A percentile compares a stretch with the other conserved stretches of the same genome.
These are phyloP conservation scores for Machimus atricapillus DNA, from an alignment of 2,888 invertebrate genomes.

Conservation along the genomic window DNA sequence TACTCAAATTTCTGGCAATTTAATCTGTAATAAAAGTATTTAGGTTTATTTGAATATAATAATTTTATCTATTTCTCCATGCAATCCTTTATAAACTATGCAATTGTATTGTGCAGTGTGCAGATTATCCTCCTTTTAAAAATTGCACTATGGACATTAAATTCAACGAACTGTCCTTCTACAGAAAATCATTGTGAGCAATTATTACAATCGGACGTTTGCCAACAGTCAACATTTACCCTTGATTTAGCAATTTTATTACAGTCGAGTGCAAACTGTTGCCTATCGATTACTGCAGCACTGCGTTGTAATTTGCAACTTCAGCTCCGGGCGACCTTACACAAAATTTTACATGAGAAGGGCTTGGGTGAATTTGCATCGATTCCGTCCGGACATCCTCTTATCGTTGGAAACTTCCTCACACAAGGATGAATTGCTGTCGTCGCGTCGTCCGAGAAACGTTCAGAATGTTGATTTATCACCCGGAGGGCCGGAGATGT, in stretches of 20 bases:
- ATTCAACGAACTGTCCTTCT: background rate
- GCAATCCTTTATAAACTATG: too few species aligned
- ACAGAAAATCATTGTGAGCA: background rate
- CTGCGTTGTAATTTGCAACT: background rate
- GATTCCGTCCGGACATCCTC: background rate
- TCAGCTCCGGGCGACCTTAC: background rate
- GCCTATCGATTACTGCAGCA: background rate
- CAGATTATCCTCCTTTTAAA: background rate
- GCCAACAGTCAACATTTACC: background rate
- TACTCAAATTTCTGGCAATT: background rate
- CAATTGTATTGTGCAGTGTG: background rate
- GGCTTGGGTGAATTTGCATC: background rate
- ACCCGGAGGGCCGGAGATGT: background rate
- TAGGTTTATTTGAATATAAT: background rate
- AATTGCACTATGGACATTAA: background rate
- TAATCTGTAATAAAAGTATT: background rate
- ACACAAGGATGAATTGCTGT: background rate
- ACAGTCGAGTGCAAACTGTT: background rate
- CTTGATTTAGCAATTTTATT: background rate
- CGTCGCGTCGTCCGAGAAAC: background rate
- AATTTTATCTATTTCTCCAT: background rate
- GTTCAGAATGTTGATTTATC: background rate
- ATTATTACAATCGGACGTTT: background rate
- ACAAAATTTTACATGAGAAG: background rate
- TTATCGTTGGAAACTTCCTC: background rate